A percentile compares a stretch with the other conserved stretches of the same genome.
These are phyloP conservation scores for Zoanthus gigantus DNA, from an alignment of 92 coral and sea anemone species.

Conservation along the genomic window DNA sequence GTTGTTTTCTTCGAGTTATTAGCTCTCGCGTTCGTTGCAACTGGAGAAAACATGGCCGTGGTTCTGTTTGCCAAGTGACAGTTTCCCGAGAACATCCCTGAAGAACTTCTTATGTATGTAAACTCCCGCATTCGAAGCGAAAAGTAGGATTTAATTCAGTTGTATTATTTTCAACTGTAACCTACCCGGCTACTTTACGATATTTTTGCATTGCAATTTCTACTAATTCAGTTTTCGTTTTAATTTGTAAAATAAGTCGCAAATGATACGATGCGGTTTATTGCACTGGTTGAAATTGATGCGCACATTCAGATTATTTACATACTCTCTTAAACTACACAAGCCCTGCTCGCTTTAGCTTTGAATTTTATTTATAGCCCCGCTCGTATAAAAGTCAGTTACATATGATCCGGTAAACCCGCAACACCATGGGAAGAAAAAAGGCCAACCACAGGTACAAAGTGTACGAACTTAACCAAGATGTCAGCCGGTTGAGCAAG, in stretches of 20 bases:
- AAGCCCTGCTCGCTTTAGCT: conserved; percentile 13
- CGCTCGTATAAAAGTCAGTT: conserved; percentile 5
- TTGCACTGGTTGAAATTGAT: neutral
- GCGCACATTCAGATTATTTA: conserved; percentile 14
- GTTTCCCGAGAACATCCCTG: neutral
- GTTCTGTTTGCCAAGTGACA: neutral
- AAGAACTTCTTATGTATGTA: neutral
- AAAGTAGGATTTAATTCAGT: conserved; percentile 1
- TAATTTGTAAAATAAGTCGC: conserved; percentile 12
- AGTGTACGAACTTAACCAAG: neutral
- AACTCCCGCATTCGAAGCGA: conserved; percentile 21
- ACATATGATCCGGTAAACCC: conserved; percentile 4
- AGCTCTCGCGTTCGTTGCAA: conserved; percentile 11
- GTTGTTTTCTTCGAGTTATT: conserved; percentile 13
- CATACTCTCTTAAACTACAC: conserved; percentile 3
- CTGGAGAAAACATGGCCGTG: neutral
- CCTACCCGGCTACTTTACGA: conserved; percentile 7
- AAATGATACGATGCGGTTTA: conserved; percentile 8
- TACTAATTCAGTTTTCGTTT: conserved; percentile 9
- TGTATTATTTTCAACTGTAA: neutral
- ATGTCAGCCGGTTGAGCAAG: conserved; percentile 5
- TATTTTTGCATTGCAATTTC: conserved; percentile 14
- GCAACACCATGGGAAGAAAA: conserved; percentile 5
- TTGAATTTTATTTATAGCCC: conserved; percentile 2
- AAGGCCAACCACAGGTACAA: conserved; percentile 14